Evolutionary conservation across 2,797 vertebrate species (phyloP).

Genomic region (Anguilla marmorata): DNA sequence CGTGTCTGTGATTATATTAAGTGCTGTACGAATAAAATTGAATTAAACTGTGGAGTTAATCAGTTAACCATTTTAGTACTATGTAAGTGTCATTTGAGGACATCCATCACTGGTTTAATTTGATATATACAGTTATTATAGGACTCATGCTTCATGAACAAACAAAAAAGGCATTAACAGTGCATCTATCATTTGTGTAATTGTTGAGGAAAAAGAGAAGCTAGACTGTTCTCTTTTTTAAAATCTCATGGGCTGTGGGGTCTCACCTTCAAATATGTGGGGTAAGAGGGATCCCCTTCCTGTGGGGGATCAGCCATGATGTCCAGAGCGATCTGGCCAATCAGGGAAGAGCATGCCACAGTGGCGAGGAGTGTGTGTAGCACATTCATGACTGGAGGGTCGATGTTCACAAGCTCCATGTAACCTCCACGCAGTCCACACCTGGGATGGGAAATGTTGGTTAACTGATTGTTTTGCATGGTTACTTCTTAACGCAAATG

Average conservation of each 20-base stretch:
- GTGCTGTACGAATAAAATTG: no score
- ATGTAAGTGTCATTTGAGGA: background rate
- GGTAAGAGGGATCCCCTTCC: constrained; percentile 67
- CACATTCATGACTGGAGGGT: constrained; percentile 53
- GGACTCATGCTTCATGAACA: background rate
- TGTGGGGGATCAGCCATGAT: constrained; percentile 66
- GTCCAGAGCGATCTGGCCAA: constrained; percentile 68
- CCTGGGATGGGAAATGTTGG: constrained; percentile 47
- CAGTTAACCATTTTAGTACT: background rate
- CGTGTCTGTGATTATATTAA: no score
- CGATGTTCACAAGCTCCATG: constrained; percentile 71
- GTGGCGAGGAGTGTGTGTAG: constrained; percentile 29
- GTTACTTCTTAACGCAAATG: no score
- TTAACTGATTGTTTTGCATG: background rate
- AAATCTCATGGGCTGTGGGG: background rate
- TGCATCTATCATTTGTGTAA: no score
- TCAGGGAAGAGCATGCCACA: constrained; percentile 34
- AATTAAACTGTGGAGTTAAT: background rate
- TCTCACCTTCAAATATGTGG: constrained; percentile 56
- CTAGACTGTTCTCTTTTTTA: background rate
- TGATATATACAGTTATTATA: background rate
- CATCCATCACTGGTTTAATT: background rate
- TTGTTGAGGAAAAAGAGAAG: background rate
- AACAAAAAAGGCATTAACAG: background rate
- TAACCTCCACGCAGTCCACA: constrained; percentile 73